A percentile compares a stretch with the other conserved stretches of the same genome.
phyloP scores from a whole-genome alignment of 2,113 vertebrate species.

The Panurus biarmicus region DNA sequence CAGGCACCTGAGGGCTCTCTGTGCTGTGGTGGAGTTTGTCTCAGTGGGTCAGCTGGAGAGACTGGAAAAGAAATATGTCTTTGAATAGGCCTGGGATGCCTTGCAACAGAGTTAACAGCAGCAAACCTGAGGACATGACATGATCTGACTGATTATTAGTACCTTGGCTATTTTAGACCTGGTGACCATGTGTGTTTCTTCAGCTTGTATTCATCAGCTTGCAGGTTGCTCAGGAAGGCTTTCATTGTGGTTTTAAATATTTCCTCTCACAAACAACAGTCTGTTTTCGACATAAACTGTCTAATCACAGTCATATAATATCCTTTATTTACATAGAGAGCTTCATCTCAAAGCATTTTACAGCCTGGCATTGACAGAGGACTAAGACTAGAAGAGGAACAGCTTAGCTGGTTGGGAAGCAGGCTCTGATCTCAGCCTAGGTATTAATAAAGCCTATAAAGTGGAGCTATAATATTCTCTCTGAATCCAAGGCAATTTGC shows the following conservation, averaged over 20 bases:
- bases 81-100: constrained; percentile 14
- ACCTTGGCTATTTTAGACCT: neutral
- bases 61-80: neutral
- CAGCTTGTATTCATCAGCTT: neutral
- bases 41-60: constrained; percentile 8
- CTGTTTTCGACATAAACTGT: neutral
- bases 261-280: neutral
- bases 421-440: neutral
- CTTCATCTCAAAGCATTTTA: neutral
- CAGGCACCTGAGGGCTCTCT: constrained; percentile 4
- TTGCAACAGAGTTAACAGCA: neutral
- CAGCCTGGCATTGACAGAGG: neutral
- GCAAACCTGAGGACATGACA: neutral
- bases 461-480: neutral
- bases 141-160: neutral
- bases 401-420: neutral
- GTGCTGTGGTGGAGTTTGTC: neutral
- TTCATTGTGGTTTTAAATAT: neutral
- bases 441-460: neutral
- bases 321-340: neutral
- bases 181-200: neutral
- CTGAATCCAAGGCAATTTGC: neutral
- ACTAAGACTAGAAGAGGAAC: neutral
- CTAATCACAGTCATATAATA: neutral
- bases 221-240: neutral